These are phyloP conservation scores for Nebria brevicollis DNA, from an alignment of 2,888 invertebrate genomes.

Conservation along the genomic window DNA sequence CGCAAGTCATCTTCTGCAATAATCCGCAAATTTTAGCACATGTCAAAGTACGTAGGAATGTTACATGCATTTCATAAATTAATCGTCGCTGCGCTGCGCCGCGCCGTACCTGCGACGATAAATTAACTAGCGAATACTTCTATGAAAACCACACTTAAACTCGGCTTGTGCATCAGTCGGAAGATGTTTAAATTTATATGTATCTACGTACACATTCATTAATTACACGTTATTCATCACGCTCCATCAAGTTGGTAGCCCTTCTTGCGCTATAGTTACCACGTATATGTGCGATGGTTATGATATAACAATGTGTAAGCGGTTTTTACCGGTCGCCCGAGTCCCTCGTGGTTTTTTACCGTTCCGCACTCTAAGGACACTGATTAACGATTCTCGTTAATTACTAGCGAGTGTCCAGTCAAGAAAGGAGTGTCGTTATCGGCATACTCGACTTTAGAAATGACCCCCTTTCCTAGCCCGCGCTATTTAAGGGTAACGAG, in stretches of 20 bases:
- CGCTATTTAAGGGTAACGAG: not conserved
- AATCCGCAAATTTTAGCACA: conserved; percentile 34
- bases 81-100: not conserved
- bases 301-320: conserved; percentile 28
- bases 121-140: not conserved
- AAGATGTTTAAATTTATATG: too few relatives aligned
- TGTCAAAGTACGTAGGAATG: not conserved
- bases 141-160: not conserved
- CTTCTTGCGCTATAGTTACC: conserved; percentile 22
- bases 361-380: conserved; percentile 34
- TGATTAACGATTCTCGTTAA: conserved; percentile 58
- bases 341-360: conserved; percentile 30
- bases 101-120: not conserved
- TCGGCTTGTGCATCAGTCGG: not conserved
- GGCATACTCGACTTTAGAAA: not conserved
- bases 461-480: conserved; percentile 5
- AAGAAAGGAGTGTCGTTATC: conserved; percentile 37
- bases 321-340: conserved; percentile 35
- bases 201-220: not conserved
- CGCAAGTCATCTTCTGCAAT: conserved; percentile 41
- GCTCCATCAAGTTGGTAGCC: not conserved
- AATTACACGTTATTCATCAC: conserved; percentile 4
- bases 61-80: not conserved
- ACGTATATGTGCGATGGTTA: conserved; percentile 14
- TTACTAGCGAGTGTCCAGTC: conserved; percentile 56